Evolutionary conservation across 1,140 invertebrate species (phyloP).

Genomic region (Lineus longissimus): DNA sequence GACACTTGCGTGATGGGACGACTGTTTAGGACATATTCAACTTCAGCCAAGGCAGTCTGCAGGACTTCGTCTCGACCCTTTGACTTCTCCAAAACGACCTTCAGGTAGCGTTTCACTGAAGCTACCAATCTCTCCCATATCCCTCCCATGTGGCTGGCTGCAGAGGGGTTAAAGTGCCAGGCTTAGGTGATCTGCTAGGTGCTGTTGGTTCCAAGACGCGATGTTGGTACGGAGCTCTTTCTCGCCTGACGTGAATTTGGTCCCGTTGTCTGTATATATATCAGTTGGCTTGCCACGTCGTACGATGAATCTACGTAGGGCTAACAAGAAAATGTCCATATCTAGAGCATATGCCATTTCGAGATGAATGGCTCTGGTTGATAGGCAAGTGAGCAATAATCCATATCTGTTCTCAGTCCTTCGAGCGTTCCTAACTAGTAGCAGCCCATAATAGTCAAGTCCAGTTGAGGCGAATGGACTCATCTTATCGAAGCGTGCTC

Average conservation of each 20-base stretch:
- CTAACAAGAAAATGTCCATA: slow-evolving; percentile 18
- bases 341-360: slow-evolving; percentile 25
- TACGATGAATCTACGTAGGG: not conserved
- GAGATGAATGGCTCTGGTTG: slow-evolving; percentile 24
- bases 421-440: slow-evolving; percentile 23
- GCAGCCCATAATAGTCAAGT: slow-evolving; percentile 29
- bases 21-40: no score
- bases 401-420: slow-evolving; percentile 27
- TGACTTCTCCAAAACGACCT: no score
- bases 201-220: not conserved
- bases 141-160: not conserved
- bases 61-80: no score
- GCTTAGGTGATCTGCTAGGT: not conserved
- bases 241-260: not conserved
- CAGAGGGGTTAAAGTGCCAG: not conserved
- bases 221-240: not conserved
- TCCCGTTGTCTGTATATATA: not conserved
- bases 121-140: no score
- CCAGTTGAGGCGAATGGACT: slow-evolving; percentile 21
- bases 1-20: no score
- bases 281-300: not conserved
- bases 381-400: slow-evolving; percentile 25
- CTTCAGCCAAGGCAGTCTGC: no score
- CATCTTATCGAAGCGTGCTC: slow-evolving; percentile 11
- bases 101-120: no score